phyloP scores from a whole-genome alignment of 2,888 invertebrate genomes.

The Leucozona laternaria region DNA sequence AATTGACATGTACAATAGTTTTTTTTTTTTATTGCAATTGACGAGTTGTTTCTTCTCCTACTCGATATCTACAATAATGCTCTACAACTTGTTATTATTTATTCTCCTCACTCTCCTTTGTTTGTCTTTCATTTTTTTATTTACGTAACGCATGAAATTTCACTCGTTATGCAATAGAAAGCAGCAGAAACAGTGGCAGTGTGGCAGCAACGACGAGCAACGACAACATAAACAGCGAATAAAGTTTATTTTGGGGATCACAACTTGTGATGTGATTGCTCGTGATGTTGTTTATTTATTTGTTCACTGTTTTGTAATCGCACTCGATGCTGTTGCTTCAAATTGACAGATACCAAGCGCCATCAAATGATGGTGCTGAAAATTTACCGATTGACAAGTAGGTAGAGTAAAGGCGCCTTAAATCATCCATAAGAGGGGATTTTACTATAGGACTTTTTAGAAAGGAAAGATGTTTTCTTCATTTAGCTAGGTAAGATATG shows the following conservation, averaged over 20 bases:
- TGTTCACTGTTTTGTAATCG: slow-evolving; percentile 62
- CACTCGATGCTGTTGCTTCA: not conserved
- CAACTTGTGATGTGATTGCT: slow-evolving; percentile 8
- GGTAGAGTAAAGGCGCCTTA: slow-evolving; percentile 6
- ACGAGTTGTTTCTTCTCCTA: slow-evolving; percentile 25
- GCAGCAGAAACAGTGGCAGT: slow-evolving; percentile 35
- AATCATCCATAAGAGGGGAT: slow-evolving; percentile 24
- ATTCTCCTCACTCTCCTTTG: slow-evolving; percentile 62
- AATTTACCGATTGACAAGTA: slow-evolving; percentile 43
- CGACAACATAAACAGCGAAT: slow-evolving; percentile 28
- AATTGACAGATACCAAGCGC: slow-evolving; percentile 45
- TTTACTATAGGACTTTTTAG: slow-evolving; percentile 28
- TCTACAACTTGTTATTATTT: slow-evolving; percentile 47
- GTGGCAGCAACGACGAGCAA: not conserved
- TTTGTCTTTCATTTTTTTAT: slow-evolving; percentile 44
- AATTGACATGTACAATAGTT: slow-evolving; percentile 59
- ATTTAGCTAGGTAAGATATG: not conserved
- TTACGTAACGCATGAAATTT: slow-evolving; percentile 75
- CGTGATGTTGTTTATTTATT: slow-evolving; percentile 56
- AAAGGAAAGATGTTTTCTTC: slow-evolving; percentile 20
- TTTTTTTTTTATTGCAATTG: slow-evolving; percentile 19
- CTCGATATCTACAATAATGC: slow-evolving; percentile 7
- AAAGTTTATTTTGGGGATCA: slow-evolving; percentile 62
- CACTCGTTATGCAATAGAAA: slow-evolving; percentile 74
- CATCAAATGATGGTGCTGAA: slow-evolving; percentile 23